Evolutionary conservation across 2,888 invertebrate species (phyloP), one percentile per base, ranked within the genome.

Genomic region (Aleiodes leptofemur): DNA sequence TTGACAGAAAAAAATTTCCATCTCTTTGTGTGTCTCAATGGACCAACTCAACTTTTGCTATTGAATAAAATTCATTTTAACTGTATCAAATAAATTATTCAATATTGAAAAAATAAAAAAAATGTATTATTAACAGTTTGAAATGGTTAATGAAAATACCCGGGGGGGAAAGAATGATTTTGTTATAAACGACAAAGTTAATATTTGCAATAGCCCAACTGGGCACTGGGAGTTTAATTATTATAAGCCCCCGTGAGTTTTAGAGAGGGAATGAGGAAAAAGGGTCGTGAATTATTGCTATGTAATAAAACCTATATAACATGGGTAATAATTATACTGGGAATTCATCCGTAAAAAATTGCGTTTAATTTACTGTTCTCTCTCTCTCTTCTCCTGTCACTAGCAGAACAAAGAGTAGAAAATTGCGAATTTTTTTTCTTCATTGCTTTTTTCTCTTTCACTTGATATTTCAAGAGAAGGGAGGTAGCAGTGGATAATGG

Each of bases 211-310:
- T 51, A 16, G 51, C 61, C 61, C 50, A 51, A 53, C 59, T 64
- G 64, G 64, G 43, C 64, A 64, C 64, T 72, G 72, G 16, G 43
- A 68, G 53, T 72, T 72, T 72, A 72, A 72, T 72, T 72, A 72
- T 61, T 72, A 53, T 64, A 55, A 70, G 38, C 53, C 56, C 69
- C 43, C 55, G 31, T 9, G 34, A 55, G 11, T 70, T 70, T 70
- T 9, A n/a, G 43, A 43, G 56, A 56, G 69, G 38, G 53, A 38
- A 8, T 38, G 38, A 38, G 43, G 43, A 3, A 61, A 61, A 16
- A 43, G 64, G 57, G 57, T 64, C 29, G 74, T 76, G 76, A 79
- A 78, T 78, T 77, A 76, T 79, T 72, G 77, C 75, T 56, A 70
- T 56, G 79, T 78, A 77, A 78, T 79, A 77, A 79, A 74, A 64